Base-by-base conservation (phyloP, 1,140 invertebrate genomes). In the Phocides pigmalion region DNA sequence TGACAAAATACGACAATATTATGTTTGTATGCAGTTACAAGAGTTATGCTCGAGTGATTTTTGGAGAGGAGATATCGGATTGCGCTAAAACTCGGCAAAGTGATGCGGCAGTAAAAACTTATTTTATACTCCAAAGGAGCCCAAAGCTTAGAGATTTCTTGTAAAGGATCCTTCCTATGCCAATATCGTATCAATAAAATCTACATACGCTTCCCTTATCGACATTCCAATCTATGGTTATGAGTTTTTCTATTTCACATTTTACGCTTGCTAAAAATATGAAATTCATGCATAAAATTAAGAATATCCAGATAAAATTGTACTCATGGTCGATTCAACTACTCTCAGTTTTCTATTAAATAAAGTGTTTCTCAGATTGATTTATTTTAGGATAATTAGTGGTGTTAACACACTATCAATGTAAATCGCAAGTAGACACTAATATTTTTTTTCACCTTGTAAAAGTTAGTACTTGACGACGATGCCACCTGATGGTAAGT, bases 101-200 rank as follows among this genome's bases (percentile, higher is more conserved):
- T 37, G 47, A 39, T 59, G 67, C 17, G 32, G 44, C 62, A 72
- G 65, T 74, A 70, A 53, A 70, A 70, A 68, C 65, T 72, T 68
- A 74, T 74, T 71, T 71, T 68, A 74, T 66, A 64, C 51, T 50
- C 41, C 41, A 49, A 62, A 61, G 49, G 53, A 62, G 59, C 59
- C 46, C 35, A 62, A 62, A 62, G 59, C 59, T 47, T 11, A 14
- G 66, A 56, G 42, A 54, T 39, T 37, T 51, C 54, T 68, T 66
- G 66, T 71, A 72, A 63, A 53, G 50, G 59, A 68, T 70, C 64
- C 72, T 39, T 71, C 66, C n/a, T 53, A 4, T 20, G 15, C 68
- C 22, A 47, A 73, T 70, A 77, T 71, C 72, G 68, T 68, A 66
- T 76, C 77, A 76, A 79, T 77, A 81, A 72, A 71, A 75, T 81